phyloP scores from a whole-genome alignment of 35 echinoderm and acorn worm species.

The Ptychodera flava region DNA sequence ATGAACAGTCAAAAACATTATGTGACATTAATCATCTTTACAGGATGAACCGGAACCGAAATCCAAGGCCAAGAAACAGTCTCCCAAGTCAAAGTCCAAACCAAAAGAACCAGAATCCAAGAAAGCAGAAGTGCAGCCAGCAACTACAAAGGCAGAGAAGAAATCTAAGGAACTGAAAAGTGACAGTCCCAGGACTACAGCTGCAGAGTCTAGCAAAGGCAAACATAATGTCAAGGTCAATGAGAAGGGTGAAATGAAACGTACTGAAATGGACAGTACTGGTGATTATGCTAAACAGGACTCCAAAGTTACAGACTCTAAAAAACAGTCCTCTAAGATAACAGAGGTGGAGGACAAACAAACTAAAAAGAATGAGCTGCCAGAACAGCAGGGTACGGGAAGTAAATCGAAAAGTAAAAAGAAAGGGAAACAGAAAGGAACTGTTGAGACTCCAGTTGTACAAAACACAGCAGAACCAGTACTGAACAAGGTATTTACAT shows the following conservation, averaged over 20 bases:
- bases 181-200: too few species aligned
- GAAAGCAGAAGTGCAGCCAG: neutral
- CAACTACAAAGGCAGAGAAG: neutral
- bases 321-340: too few species aligned
- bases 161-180: neutral
- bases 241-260: too few species aligned
- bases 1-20: too few species aligned
- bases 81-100: conserved; percentile 10
- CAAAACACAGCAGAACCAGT: neutral
- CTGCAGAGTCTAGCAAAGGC: too few species aligned
- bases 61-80: neutral
- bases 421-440: neutral
- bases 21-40: too few species aligned
- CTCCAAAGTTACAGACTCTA: too few species aligned
- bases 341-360: conserved; percentile 11
- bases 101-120: neutral
- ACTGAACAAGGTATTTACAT: neutral
- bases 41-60: neutral
- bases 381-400: conserved; percentile 3
- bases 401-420: conserved; percentile 4
- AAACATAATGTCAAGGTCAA: too few species aligned
- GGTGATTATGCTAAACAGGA: too few species aligned
- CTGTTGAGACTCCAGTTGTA: neutral
- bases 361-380: conserved; percentile 10
- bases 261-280: too few species aligned